Percentiles rank a stretch among this genome's conserved stretches.
phyloP scores from a whole-genome alignment of 2,113 vertebrate genomes.

The Aegithalos caudatus region DNA sequence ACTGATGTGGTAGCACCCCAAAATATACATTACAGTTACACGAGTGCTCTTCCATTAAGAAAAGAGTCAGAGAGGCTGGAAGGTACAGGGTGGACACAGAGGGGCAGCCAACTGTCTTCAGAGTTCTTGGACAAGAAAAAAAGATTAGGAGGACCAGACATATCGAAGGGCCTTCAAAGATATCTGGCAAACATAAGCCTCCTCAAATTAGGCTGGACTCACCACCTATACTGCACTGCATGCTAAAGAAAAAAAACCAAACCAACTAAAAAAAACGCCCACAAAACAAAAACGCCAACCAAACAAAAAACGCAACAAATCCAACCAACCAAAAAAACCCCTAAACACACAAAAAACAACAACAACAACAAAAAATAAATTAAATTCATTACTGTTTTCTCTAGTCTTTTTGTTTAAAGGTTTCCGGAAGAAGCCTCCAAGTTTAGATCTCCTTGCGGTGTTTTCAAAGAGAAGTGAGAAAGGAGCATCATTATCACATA shows the following conservation, averaged over 20 bases:
- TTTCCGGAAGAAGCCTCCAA: background rate
- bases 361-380: background rate
- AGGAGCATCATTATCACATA: background rate
- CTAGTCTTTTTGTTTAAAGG: background rate
- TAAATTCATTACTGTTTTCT: background rate
- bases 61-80: background rate
- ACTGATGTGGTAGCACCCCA: background rate
- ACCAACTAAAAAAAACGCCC: background rate
- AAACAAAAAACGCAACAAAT: background rate
- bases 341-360: background rate
- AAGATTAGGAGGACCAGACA: background rate
- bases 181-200: background rate
- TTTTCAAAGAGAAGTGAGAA: background rate
- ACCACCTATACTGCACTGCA: background rate
- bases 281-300: background rate
- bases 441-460: background rate
- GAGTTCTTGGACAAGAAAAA: background rate
- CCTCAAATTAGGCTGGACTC: background rate
- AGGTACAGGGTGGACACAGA: background rate
- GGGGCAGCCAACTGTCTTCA: background rate
- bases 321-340: background rate
- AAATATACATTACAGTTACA: background rate
- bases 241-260: background rate
- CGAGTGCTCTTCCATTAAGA: background rate
- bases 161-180: background rate